These are phyloP conservation scores for Micropoecilia bifurca DNA, from an alignment of 2,797 vertebrate species.

Conservation along the genomic window DNA sequence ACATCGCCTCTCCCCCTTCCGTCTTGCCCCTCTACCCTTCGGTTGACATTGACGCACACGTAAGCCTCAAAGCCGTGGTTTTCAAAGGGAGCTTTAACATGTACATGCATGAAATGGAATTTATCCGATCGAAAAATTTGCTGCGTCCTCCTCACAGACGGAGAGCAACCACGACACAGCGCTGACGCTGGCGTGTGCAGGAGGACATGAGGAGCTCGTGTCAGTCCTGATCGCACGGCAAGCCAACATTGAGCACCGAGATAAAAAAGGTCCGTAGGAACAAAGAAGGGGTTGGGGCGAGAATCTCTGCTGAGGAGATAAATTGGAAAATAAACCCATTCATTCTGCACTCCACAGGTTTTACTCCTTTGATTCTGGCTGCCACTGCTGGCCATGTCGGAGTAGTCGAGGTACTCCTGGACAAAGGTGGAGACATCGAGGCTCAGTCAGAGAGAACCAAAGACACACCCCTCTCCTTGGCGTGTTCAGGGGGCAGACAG, in stretches of 20 bases:
- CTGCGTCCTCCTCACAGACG: slow-evolving; percentile 79
- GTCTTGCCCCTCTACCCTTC: slow-evolving; percentile 94
- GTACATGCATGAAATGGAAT: neutral
- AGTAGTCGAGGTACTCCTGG: slow-evolving; percentile 97
- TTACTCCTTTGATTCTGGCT: slow-evolving; percentile 97
- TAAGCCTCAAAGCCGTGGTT: slow-evolving; percentile 74
- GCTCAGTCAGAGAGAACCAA: slow-evolving; percentile 99
- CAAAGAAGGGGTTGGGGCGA: neutral
- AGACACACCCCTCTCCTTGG: slow-evolving; percentile 97
- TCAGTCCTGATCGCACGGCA: slow-evolving; percentile 96
- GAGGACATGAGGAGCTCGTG: slow-evolving; percentile 97
- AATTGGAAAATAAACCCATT: neutral
- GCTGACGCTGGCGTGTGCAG: slow-evolving; percentile 96
- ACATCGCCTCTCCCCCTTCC: slow-evolving; percentile 85
- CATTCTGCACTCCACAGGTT: slow-evolving; percentile 81
- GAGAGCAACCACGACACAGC: slow-evolving; percentile 99
- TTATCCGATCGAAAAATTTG: slow-evolving; percentile 10
- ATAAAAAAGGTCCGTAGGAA: slow-evolving; percentile 91
- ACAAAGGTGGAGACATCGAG: slow-evolving; percentile 98
- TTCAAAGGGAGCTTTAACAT: neutral
- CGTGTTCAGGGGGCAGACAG: slow-evolving; percentile 97
- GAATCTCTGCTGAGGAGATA: neutral
- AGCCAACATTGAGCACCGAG: slow-evolving; percentile 98
- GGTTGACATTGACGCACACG: slow-evolving; percentile 97
- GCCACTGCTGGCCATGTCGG: slow-evolving; percentile 98